phyloP scores from a whole-genome alignment of 2,888 invertebrate genomes.

The Quadriops clusia region DNA sequence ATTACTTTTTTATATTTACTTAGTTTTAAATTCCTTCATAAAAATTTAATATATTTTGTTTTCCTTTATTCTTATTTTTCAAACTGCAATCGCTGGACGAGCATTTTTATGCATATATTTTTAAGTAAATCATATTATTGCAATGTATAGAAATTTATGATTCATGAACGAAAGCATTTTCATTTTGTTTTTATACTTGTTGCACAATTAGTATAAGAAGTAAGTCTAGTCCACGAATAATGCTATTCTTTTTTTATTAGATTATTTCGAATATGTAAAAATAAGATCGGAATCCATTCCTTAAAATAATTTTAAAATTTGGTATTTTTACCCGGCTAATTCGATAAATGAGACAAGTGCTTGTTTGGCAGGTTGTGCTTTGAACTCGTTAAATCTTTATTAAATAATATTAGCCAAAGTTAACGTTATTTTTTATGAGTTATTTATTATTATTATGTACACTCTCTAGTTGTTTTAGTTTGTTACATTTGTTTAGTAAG shows the following conservation, averaged over 20 bases:
- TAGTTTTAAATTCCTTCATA: neutral
- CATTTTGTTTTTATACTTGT: slow-evolving; percentile 12
- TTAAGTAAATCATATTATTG: neutral
- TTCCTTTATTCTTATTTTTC: slow-evolving; percentile 1
- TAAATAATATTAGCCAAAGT: slow-evolving; percentile 34
- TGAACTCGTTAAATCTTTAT: slow-evolving; percentile 21
- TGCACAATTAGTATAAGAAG: too few species aligned
- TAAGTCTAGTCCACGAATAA: too few species aligned
- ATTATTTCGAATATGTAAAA: too few species aligned
- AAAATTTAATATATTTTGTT: slow-evolving; percentile 1
- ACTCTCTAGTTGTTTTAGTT: slow-evolving; percentile 15
- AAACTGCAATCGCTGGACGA: neutral
- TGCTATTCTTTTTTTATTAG: slow-evolving; percentile 11
- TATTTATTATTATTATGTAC: slow-evolving; percentile 22
- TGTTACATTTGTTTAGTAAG: slow-evolving; percentile 18
- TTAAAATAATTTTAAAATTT: too few species aligned
- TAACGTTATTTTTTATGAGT: slow-evolving; percentile 31
- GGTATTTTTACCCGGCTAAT: too few species aligned
- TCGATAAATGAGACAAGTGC: too few species aligned
- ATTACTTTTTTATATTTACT: slow-evolving; percentile 1
- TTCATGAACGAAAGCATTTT: too few species aligned
- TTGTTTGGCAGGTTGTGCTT: slow-evolving; percentile 20
- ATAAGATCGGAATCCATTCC: too few species aligned
- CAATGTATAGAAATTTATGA: neutral
- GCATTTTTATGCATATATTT: neutral